Evolutionary conservation across 2,888 invertebrate species (phyloP), one percentile per base, ranked within the genome.

Genomic region (Lasioglossum figueresi): DNA sequence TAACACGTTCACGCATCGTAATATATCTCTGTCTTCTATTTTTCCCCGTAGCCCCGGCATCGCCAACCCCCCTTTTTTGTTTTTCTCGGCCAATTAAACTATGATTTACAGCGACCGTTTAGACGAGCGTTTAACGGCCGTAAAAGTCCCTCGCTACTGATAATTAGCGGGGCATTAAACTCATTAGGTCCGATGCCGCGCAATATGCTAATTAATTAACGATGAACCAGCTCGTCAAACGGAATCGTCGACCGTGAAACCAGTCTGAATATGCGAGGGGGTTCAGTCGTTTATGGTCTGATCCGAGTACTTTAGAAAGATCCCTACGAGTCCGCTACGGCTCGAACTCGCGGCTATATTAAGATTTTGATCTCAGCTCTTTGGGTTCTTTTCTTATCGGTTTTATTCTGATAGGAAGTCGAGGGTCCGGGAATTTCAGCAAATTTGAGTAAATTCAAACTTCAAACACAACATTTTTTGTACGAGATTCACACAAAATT

Each of bases 51-150:
- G 40, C 70, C 68, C 31, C 19, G 19, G 19, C 74, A 56, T 52
- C 23, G 34, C 10, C 48, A 79, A n/a, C 40, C 70, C 70, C 70
- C 66, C 77, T 31, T 59, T 70, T 40, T 59, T 16, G 56, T 40
- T 66, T 76, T 76, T 83, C 78, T 80, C 56, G 79, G 79, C 86
- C 90, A 88, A 91, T 91, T 91, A 89, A 85, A 90, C 91, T 91
- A 91, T 92, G 92, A 92, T 92, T 92, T 92, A 92, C 90, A 89
- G 84, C 86, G 88, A 89, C 68, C 91, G 88, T 91, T 91, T 90
- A 87, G 87, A 77, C 63, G 82, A 90, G 85, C 89, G 80, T 90
- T 92, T 89, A 91, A 73, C 85, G 89, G 79, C 90, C 92, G 90
- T 92, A 92, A 92, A 92, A 88, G 85, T 91, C 87, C 76, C 31